Percentiles rank a stretch among this genome's conserved stretches.
phyloP scores from a whole-genome alignment of 2,113 vertebrate genomes.

The Egretta garzetta region DNA sequence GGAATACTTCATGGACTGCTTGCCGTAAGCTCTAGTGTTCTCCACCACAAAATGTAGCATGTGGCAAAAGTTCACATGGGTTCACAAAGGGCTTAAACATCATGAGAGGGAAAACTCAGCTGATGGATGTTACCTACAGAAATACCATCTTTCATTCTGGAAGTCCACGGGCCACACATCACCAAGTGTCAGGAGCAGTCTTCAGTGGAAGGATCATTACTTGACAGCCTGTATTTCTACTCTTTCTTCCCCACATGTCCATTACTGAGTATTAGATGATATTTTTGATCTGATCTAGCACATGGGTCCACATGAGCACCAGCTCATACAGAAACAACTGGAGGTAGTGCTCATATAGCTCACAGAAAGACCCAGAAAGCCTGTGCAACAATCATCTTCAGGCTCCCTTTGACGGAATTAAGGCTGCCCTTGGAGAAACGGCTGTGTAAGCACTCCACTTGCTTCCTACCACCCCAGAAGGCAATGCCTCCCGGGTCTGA shows the following conservation, averaged over 20 bases:
- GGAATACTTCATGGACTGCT: background rate
- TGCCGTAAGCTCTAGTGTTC: background rate
- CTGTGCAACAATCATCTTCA: background rate
- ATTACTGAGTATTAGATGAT: background rate
- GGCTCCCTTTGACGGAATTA: background rate
- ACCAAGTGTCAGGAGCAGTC: background rate
- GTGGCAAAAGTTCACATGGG: background rate
- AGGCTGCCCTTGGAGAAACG: background rate
- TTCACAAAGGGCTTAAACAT: background rate
- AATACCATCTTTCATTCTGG: background rate
- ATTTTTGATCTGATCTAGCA: background rate
- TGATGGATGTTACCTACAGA: background rate
- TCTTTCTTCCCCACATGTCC: background rate
- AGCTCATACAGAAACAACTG: background rate
- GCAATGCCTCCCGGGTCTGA: background rate
- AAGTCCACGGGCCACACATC: background rate
- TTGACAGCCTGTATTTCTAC: background rate
- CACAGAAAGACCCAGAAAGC: background rate
- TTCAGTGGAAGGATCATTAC: background rate
- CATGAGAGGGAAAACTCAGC: background rate
- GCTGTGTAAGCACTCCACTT: background rate
- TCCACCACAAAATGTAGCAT: background rate
- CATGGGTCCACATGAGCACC: background rate
- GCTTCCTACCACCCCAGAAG: background rate
- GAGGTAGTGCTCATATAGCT: background rate